A percentile compares a stretch with the other conserved stretches of the same genome.
Evolutionary conservation across 2,113 vertebrate species (phyloP).

Genomic region (Platichthys stellatus): DNA sequence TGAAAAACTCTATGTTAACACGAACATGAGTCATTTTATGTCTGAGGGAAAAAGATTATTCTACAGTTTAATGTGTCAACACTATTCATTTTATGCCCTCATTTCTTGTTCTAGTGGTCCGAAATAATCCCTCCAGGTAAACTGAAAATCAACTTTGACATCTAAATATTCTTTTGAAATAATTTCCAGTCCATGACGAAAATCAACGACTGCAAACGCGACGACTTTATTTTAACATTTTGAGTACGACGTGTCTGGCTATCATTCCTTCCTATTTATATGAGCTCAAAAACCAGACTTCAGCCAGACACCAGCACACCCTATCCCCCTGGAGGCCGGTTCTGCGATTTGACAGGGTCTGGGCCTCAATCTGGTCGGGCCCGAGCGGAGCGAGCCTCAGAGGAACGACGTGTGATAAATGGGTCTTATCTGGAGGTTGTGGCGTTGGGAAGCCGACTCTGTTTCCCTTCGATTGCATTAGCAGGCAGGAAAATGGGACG

Average conservation of each 20-base stretch:
- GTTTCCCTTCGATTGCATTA: constrained; percentile 82
- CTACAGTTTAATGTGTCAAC: constrained; percentile 15
- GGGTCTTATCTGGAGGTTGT: constrained; percentile 79
- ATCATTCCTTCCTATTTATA: constrained; percentile 57
- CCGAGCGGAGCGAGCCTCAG: constrained; percentile 52
- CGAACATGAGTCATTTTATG: constrained; percentile 12
- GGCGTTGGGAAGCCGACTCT: constrained; percentile 75
- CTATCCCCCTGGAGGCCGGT: constrained; percentile 52
- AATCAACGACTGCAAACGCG: constrained; percentile 5
- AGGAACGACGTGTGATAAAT: constrained; percentile 82
- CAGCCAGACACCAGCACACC: constrained; percentile 53
- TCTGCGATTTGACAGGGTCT: constrained; percentile 68
- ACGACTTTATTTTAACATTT: not conserved
- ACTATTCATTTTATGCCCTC: not conserved
- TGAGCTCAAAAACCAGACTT: constrained; percentile 58
- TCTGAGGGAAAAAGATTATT: not conserved
- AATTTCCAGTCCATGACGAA: constrained; percentile 10
- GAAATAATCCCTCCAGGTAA: not conserved
- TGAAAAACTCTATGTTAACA: not conserved
- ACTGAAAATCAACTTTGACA: not conserved
- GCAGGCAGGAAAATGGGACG: constrained; percentile 82
- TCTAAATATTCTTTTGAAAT: constrained; percentile 1
- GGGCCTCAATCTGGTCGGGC: constrained; percentile 65
- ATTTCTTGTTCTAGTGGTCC: not conserved
- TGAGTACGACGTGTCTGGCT: constrained; percentile 46